Conservation (phyloP, 2,888 invertebrate species). For the Synanthedon andrenaeformis region DNA sequence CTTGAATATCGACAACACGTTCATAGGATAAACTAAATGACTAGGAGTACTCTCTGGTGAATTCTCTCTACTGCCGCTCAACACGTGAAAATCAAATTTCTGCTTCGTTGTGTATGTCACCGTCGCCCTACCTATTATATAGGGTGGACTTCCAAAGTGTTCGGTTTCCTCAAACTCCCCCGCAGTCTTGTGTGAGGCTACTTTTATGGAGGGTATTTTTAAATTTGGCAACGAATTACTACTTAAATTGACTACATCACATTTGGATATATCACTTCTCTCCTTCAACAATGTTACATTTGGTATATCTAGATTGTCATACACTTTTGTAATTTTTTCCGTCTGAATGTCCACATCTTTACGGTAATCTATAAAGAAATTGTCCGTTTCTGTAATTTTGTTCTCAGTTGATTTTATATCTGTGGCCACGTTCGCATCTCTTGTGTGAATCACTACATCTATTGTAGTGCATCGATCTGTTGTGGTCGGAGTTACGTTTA, state of each 20-base stretch:
- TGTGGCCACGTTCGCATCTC: slow-evolving; percentile 28
- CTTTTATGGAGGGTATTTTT: slow-evolving; percentile 22
- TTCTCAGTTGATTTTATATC: slow-evolving; percentile 22
- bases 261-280: slow-evolving; percentile 31
- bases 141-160: slow-evolving; percentile 32
- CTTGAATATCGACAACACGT: slow-evolving; percentile 48
- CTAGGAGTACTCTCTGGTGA: slow-evolving; percentile 27
- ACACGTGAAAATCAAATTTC: slow-evolving; percentile 51
- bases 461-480: slow-evolving; percentile 13
- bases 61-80: slow-evolving; percentile 30
- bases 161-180: slow-evolving; percentile 19
- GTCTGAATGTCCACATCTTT: slow-evolving; percentile 19
- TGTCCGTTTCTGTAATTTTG: slow-evolving; percentile 28
- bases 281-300: slow-evolving; percentile 50
- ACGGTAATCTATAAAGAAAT: slow-evolving; percentile 16
- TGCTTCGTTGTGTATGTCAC: slow-evolving; percentile 53
- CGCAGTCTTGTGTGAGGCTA: slow-evolving; percentile 19
- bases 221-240: slow-evolving; percentile 35
- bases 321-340: slow-evolving; percentile 27
- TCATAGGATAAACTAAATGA: slow-evolving; percentile 45
- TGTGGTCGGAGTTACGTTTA: background rate
- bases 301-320: slow-evolving; percentile 55
- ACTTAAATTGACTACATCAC: slow-evolving; percentile 21
- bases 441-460: slow-evolving; percentile 14
- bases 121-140: slow-evolving; percentile 46